Evolutionary conservation across 1,140 invertebrate species (phyloP), one percentile per base, ranked within the genome.

Genomic region (Dendroctonus ponderosae): DNA sequence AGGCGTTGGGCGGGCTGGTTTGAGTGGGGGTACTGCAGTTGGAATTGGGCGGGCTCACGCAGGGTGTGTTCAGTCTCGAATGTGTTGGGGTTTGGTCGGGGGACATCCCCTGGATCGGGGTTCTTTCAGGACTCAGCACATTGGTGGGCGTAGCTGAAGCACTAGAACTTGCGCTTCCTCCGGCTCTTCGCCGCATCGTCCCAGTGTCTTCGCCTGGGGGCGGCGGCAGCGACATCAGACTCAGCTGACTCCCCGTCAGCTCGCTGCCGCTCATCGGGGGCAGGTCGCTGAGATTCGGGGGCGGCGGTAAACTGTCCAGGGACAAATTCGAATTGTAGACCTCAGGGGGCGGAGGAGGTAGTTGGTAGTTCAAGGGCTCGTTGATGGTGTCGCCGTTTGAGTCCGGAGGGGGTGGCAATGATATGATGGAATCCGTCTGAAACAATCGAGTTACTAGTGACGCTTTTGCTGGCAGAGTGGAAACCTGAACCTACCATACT

Each of bases 321-420:
- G 89, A 90, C 2, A 90, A 78, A n/a, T 87, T 91, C 0, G 88
- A 90, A 42, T 87, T 84, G 75, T 88, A 89, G 82, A 91, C 85
- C 63, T 80, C 81, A 0, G 86, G 85, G 0, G 86, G 87, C 12
- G 84, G 86, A 0, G 86, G 86, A 0, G 85, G 82, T 5, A 87
- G 79, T 3, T 80, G 79, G 61, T 76, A 75, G 12, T 70, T 71
- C 7, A 74, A 69, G 11, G 67, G 73, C 7, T 71, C 72, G 8
- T 62, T 74, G 48, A 73, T 75, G 12, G 71, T 54, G 76, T 74
- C 67, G 75, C 80, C 83, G 2, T 83, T 84, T 12, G 67, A 66
- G 59, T 72, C 72, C n/a, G 85, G 85, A 37, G 85, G 80, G 38
- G 85, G 80, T 14, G 82, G 84, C 42, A 84, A 69, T 37, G 83